A percentile compares a stretch with the other conserved stretches of the same genome.
These are phyloP conservation scores for Silurus glanis DNA, from an alignment of 2,113 vertebrate genomes.

Conservation along the genomic window DNA sequence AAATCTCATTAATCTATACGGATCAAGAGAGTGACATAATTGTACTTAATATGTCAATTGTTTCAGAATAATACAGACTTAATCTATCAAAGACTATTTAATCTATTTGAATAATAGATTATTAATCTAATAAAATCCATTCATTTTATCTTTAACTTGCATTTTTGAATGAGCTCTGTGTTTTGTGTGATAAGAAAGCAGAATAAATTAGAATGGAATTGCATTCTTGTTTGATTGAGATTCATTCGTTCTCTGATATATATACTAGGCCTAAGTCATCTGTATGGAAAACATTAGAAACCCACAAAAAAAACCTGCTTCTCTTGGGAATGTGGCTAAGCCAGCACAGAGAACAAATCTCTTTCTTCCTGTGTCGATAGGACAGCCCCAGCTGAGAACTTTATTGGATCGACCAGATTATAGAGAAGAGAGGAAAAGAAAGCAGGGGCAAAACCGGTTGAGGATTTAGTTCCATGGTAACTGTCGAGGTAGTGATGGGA, in stretches of 20 bases:
- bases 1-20: background rate
- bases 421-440: conserved; percentile 47
- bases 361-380: conserved; percentile 21
- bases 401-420: conserved; percentile 57
- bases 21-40: background rate
- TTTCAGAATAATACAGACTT: conserved; percentile 28
- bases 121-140: background rate
- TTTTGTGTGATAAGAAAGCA: conserved; percentile 30
- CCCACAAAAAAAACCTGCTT: conserved; percentile 25
- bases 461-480: conserved; percentile 65
- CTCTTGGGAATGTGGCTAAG: conserved; percentile 42
- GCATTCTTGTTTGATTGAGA: conserved; percentile 44
- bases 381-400: conserved; percentile 55
- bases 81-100: conserved; percentile 36
- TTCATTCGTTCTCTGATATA: conserved; percentile 36
- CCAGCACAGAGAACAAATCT: conserved; percentile 31
- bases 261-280: conserved; percentile 44
- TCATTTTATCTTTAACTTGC: conserved; percentile 38
- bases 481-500: conserved; percentile 38
- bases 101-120: too few species aligned
- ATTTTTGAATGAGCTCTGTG: conserved; percentile 7
- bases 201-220: conserved; percentile 35
- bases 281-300: conserved; percentile 38
- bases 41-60: conserved; percentile 21
- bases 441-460: conserved; percentile 39